Conservation (phyloP, 2,113 vertebrate species). For the Mus pahari region DNA sequence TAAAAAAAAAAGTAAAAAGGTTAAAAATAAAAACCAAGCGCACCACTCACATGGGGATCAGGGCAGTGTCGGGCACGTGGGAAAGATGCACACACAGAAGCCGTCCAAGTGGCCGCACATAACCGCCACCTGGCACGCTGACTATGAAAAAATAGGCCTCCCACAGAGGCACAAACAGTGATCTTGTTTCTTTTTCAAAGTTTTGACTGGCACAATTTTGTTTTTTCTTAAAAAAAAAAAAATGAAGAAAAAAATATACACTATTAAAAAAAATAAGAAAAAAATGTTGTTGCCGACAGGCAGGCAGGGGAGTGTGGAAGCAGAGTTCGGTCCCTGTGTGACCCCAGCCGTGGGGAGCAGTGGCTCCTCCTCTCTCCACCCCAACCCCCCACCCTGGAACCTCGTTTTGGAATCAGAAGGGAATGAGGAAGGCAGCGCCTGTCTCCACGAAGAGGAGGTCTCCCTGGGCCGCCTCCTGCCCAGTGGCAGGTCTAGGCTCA, state of each 20-base stretch:
- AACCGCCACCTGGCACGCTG: slow-evolving; percentile 88
- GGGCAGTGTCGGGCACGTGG: neutral
- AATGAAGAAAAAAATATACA: slow-evolving; percentile 79
- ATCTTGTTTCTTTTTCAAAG: slow-evolving; percentile 82
- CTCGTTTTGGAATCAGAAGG: slow-evolving; percentile 75
- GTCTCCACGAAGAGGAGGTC: neutral
- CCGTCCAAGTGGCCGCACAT: slow-evolving; percentile 78
- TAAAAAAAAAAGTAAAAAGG: neutral
- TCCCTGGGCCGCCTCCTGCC: neutral
- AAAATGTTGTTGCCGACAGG: slow-evolving; percentile 86
- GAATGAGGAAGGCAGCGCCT: slow-evolving; percentile 79
- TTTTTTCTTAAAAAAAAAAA: slow-evolving; percentile 53
- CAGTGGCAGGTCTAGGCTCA: neutral
- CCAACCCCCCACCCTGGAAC: slow-evolving; percentile 41
- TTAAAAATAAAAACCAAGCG: slow-evolving; percentile 61
- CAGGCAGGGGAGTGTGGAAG: slow-evolving; percentile 78
- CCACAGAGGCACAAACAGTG: slow-evolving; percentile 93
- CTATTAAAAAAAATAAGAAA: slow-evolving; percentile 83
- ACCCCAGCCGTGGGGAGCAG: neutral
- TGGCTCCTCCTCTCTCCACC: neutral
- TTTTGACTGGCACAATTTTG: slow-evolving; percentile 78
- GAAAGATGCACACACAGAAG: slow-evolving; percentile 49
- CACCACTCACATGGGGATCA: neutral
- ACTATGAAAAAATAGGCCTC: slow-evolving; percentile 99
- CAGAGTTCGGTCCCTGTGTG: slow-evolving; percentile 67